These are phyloP conservation scores for Paracentrotus lividus DNA, from an alignment of 53 echinoderm and acorn worm genomes.

Conservation along the genomic window DNA sequence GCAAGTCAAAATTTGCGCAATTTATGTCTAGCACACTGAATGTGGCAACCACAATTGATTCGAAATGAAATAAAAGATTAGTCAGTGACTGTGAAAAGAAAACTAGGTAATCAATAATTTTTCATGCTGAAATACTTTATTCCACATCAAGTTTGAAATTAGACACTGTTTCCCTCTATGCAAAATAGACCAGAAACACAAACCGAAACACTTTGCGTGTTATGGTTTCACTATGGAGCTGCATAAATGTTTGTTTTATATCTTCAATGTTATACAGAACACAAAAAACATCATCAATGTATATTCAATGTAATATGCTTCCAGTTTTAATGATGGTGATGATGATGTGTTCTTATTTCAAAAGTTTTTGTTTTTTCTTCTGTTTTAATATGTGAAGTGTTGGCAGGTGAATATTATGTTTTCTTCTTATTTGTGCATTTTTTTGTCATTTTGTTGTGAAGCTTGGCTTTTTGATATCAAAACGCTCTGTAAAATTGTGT, in stretches of 20 bases:
- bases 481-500: slow-evolving; percentile 58
- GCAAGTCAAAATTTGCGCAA: background rate
- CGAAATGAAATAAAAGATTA: background rate
- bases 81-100: too few species aligned
- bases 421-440: slow-evolving; percentile 9
- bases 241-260: slow-evolving; percentile 43
- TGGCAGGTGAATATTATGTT: background rate
- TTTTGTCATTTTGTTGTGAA: slow-evolving; percentile 55
- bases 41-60: background rate
- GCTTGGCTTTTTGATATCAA: slow-evolving; percentile 64
- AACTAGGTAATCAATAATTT: slow-evolving; percentile 23
- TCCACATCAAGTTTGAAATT: slow-evolving; percentile 53
- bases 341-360: background rate
- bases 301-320: slow-evolving; percentile 64
- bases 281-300: slow-evolving; percentile 13
- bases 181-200: background rate
- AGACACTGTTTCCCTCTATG: slow-evolving; percentile 62
- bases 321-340: slow-evolving; percentile 42
- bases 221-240: background rate
- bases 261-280: background rate
- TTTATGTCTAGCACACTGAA: background rate
- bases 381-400: slow-evolving; percentile 3
- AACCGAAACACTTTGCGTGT: background rate
- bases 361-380: background rate
- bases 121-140: slow-evolving; percentile 45